These are phyloP conservation scores for Cerastoderma edule DNA, from an alignment of 2,888 invertebrate genomes.

Conservation along the genomic window DNA sequence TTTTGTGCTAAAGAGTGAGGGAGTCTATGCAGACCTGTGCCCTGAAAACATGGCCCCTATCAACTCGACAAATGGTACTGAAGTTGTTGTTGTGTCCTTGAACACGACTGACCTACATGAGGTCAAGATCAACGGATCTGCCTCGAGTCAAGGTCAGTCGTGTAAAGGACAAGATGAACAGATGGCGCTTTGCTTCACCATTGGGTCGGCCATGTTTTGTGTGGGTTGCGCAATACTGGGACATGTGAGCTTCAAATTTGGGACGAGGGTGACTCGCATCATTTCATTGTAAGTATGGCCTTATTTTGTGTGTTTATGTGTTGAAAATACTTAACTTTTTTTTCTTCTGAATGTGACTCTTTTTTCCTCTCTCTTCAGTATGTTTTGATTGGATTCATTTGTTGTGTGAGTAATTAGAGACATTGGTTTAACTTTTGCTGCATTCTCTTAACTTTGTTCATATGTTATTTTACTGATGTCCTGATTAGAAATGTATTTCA, in stretches of 20 bases:
- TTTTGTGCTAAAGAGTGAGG: constrained; percentile 71
- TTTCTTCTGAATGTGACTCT: neutral
- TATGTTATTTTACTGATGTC: too few species aligned
- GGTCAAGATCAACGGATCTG: neutral
- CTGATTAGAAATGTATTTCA: too few species aligned
- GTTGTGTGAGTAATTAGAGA: too few species aligned
- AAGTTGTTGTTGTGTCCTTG: constrained; percentile 23
- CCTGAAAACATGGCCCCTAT: neutral
- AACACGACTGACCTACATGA: constrained; percentile 5
- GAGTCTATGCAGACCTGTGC: constrained; percentile 65
- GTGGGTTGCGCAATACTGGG: constrained; percentile 73
- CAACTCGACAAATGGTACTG: constrained; percentile 9
- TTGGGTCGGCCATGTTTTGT: constrained; percentile 70
- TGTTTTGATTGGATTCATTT: neutral
- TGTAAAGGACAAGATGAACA: constrained; percentile 66
- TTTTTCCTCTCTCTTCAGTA: neutral
- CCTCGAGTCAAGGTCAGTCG: neutral
- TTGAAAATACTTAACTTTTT: too few species aligned
- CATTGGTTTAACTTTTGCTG: too few species aligned
- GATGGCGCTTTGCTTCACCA: constrained; percentile 70
- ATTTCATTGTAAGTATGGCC: constrained; percentile 66
- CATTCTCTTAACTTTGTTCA: too few species aligned
- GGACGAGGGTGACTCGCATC: constrained; percentile 71
- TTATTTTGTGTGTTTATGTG: too few species aligned
- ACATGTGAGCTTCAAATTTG: constrained; percentile 72